These are phyloP conservation scores for Patella depressa DNA, from an alignment of 2,888 invertebrate genomes.

Conservation along the genomic window DNA sequence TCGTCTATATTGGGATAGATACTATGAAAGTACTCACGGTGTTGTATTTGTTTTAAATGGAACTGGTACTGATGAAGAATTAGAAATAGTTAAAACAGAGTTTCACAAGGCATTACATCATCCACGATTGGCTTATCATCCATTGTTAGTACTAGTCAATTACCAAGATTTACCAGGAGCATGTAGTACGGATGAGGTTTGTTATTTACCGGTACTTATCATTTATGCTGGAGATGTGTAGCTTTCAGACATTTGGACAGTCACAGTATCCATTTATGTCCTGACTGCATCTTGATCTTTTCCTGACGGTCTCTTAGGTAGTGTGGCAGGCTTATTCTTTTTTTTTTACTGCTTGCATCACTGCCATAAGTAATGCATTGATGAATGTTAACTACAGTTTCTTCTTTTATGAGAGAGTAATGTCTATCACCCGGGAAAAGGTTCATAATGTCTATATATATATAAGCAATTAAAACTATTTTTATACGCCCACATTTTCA, in stretches of 20 bases:
- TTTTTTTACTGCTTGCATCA: no score
- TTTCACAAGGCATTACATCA: constrained; percentile 57
- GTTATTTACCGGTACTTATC: background rate
- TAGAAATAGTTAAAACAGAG: constrained; percentile 50
- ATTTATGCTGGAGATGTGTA: background rate
- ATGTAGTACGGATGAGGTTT: constrained; percentile 56
- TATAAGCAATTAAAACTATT: no score
- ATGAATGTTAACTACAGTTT: no score
- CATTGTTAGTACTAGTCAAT: constrained; percentile 64
- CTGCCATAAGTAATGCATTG: no score
- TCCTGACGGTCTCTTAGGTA: background rate
- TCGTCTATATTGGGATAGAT: constrained; percentile 66
- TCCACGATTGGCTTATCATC: constrained; percentile 54
- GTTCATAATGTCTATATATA: no score
- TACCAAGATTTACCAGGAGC: constrained; percentile 61
- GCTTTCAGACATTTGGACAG: background rate
- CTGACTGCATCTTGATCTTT: background rate
- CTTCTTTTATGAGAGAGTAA: background rate
- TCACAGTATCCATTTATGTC: background rate
- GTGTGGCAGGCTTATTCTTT: background rate
- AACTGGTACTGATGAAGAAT: constrained; percentile 49
- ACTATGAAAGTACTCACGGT: constrained; percentile 61
- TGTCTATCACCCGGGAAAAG: background rate
- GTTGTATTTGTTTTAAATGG: constrained; percentile 67
- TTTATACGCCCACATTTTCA: no score